phyloP scores from a whole-genome alignment of 2,113 vertebrate species.

The Oostethus manadensis region DNA sequence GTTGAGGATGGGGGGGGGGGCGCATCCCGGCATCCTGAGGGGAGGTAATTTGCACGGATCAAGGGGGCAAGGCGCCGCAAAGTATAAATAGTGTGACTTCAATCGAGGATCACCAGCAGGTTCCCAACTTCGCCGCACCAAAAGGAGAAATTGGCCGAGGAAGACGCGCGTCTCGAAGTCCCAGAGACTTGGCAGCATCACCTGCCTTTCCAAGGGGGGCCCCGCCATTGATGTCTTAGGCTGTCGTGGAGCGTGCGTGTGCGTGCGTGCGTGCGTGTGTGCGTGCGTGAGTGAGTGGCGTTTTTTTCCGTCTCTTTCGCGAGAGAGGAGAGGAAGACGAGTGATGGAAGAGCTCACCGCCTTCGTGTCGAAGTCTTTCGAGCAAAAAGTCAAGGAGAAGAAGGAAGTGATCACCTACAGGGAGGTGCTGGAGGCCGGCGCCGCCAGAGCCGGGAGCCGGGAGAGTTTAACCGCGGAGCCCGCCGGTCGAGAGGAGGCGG shows the following conservation, averaged over 20 bases:
- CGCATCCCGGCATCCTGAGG: conserved; percentile 79
- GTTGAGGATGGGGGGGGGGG: conserved; percentile 71
- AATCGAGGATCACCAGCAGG: conserved; percentile 84
- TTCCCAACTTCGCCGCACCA: conserved; percentile 79
- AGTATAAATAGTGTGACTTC: conserved; percentile 99
- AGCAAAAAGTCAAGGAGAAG: conserved; percentile 96
- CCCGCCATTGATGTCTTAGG: conserved; percentile 84
- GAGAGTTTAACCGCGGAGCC: conserved; percentile 77
- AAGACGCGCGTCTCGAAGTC: conserved; percentile 58
- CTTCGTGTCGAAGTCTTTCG: conserved; percentile 97
- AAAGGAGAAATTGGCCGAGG: conserved; percentile 79
- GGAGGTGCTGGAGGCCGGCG: conserved; percentile 92
- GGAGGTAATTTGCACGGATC: conserved; percentile 91
- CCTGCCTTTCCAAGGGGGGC: conserved; percentile 65
- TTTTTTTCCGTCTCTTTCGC: conserved; percentile 23
- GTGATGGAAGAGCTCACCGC: conserved; percentile 98
- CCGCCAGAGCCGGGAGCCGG: conserved; percentile 77
- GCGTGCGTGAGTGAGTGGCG: conserved; percentile 17
- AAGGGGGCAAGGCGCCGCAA: conserved; percentile 88
- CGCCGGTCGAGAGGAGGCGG: conserved; percentile 79
- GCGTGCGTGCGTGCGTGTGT: conserved; percentile 29
- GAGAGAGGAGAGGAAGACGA: conserved; percentile 55
- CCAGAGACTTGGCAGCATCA: conserved; percentile 68
- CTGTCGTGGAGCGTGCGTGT: conserved; percentile 67
- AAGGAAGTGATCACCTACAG: conserved; percentile 95